Conservation (phyloP, 2,888 invertebrate species). For the Metacarcinus magister region DNA sequence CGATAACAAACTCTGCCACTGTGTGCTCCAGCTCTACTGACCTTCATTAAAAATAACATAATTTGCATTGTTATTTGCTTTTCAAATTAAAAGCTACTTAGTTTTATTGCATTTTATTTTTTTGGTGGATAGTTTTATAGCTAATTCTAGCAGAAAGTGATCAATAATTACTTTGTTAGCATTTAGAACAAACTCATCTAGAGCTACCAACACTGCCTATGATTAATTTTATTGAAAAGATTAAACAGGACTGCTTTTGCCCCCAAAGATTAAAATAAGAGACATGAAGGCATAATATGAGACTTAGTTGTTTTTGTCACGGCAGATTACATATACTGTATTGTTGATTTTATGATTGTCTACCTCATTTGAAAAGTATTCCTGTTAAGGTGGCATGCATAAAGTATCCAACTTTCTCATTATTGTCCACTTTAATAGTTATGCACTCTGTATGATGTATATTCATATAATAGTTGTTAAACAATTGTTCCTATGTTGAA, state of each 20-base stretch:
- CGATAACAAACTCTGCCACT: conserved; percentile 76
- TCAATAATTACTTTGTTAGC: conserved; percentile 68
- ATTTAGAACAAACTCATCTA: conserved; percentile 69
- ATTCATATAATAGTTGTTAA: conserved; percentile 58
- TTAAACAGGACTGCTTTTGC: conserved; percentile 64
- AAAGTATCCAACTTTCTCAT: conserved; percentile 62
- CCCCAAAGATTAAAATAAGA: conserved; percentile 74
- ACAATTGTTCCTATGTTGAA: conserved; percentile 70
- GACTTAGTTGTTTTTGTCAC: conserved; percentile 51
- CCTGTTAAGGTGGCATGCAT: conserved; percentile 59
- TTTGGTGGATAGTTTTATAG: conserved; percentile 69
- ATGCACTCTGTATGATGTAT: conserved; percentile 57
- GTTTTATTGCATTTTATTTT: conserved; percentile 77
- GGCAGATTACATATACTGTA: conserved; percentile 52
- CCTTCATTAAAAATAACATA: conserved; percentile 64
- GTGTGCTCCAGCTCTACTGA: conserved; percentile 78
- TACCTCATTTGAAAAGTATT: conserved; percentile 79
- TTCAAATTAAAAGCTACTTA: conserved; percentile 74
- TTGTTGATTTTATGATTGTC: conserved; percentile 70
- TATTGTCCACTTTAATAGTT: conserved; percentile 56
- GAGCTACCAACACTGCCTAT: conserved; percentile 80
- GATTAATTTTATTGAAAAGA: conserved; percentile 72
- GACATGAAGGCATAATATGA: conserved; percentile 64
- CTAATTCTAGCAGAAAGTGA: conserved; percentile 66
- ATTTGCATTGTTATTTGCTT: conserved; percentile 80